Evolutionary conservation across 2,113 vertebrate species (phyloP), one percentile per base, ranked within the genome.

Genomic region (Sceloporus tristichus): DNA sequence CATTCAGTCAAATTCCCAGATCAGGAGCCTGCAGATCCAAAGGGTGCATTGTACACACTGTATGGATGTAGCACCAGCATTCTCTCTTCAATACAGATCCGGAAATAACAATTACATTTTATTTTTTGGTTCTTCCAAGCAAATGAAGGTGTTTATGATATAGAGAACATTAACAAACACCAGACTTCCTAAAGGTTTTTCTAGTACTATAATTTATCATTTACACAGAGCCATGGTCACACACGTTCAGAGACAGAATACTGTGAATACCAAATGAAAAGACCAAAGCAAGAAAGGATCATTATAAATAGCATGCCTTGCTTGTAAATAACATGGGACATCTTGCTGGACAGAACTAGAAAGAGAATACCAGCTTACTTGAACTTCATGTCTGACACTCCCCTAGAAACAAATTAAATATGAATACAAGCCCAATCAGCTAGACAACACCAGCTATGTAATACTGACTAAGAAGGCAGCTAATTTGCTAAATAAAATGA

Each of bases 101-200:
- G 79, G 23, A 91, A 78, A 74, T 90, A 90, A 85, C 82, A 87
- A 82, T 79, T 84, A 65, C 25, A 87, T 88, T 89, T 91, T 79
- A 88, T 54, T 87, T 25, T 65, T 82, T 76, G 81, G 74, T 7
- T 38, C 16, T 21, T 90, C 65, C 40, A 34, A 54, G 59, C 48
- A 85, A 78, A 91, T 75, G 34, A 77, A 92, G 85, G 62, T 42
- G 0, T 84, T 29, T 1, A 66, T 74, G 83, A 2, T 88, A 2
- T 87, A 91, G 16, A 38, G 82, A 89, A 85, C 76, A 86, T 27
- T 79, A 82, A 16, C 19, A 81, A 79, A 78, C 90, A 80, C 10
- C 18, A 9, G 29, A 89, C 54, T 77, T 86, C 79, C 88, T 92
- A 81, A 90, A 80, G n/a, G 23, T 18, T 79, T 56, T 80, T 70